Conservation (phyloP, 2,888 invertebrate genomes). For the Julus scandinavius region DNA sequence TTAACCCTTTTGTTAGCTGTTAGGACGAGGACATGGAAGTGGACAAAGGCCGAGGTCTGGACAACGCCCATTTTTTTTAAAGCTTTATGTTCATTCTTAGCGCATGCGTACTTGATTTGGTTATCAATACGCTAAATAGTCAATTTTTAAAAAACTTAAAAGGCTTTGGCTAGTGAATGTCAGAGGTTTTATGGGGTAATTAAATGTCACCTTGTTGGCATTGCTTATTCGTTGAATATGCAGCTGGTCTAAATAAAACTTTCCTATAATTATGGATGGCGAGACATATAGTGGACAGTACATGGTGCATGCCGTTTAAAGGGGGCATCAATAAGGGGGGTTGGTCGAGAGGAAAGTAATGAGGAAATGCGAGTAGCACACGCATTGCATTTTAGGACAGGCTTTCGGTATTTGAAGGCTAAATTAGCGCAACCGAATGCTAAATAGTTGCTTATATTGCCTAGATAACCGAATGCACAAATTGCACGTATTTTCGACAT, state of each 20-base stretch:
- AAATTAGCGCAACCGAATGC: constrained; percentile 8
- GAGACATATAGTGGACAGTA: neutral
- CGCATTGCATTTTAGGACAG: neutral
- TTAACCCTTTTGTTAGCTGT: neutral
- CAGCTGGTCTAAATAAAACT: neutral
- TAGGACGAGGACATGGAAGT: neutral
- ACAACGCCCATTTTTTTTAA: constrained; percentile 2
- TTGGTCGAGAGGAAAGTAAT: constrained; percentile 12
- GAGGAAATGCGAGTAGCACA: neutral
- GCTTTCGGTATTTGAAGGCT: constrained; percentile 19
- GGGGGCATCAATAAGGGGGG: neutral
- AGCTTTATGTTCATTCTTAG: neutral
- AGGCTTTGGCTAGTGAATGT: neutral
- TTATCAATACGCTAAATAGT: neutral
- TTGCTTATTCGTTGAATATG: neutral
- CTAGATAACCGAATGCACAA: neutral
- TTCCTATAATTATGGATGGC: neutral
- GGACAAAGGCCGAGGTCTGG: constrained; percentile 24
- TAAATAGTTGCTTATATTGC: constrained; percentile 24
- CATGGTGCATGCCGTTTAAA: neutral
- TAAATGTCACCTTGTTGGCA: neutral
- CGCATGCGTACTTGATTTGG: neutral
- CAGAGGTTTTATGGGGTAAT: constrained; percentile 25
- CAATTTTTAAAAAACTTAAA: neutral
- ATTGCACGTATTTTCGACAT: constrained; percentile 27